These are phyloP conservation scores for Mormyrus hasselquistii DNA, from an alignment of 2,797 vertebrate genomes.

Conservation along the genomic window DNA sequence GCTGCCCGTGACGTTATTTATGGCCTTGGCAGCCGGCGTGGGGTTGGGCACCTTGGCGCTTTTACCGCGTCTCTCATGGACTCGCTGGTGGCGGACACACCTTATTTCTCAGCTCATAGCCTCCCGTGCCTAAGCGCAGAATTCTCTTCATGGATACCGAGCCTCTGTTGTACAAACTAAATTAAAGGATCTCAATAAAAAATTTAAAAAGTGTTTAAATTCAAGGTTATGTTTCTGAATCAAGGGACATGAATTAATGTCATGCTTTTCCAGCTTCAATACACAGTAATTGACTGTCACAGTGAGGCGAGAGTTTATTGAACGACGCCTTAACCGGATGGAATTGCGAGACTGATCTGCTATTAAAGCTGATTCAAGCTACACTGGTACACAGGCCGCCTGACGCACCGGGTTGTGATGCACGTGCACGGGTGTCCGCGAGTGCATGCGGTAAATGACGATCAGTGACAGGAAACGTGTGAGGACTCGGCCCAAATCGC, in stretches of 20 bases:
- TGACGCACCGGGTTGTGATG: neutral
- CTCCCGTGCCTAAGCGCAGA: neutral
- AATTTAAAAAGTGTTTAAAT: neutral
- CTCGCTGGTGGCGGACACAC: neutral
- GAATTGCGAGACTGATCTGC: neutral
- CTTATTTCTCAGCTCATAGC: neutral
- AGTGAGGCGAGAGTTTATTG: neutral
- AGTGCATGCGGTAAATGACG: neutral
- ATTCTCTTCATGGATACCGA: neutral
- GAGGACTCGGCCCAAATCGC: neutral
- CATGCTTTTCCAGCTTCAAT: neutral
- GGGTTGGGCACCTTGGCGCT: neutral
- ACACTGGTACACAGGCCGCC: neutral
- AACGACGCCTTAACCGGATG: neutral
- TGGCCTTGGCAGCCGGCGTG: neutral
- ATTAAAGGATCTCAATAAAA: neutral
- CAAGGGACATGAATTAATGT: conserved; percentile 2
- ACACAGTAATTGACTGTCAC: neutral
- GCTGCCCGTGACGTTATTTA: neutral
- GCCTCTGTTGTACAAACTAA: neutral
- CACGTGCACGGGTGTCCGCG: neutral
- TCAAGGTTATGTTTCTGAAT: neutral
- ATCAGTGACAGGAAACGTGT: neutral
- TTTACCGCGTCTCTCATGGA: too few relatives aligned
- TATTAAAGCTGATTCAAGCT: neutral